Percentiles rank a stretch among this genome's conserved stretches.
phyloP scores from a whole-genome alignment of 1,140 invertebrate species.

The Phymastichus coffea region DNA sequence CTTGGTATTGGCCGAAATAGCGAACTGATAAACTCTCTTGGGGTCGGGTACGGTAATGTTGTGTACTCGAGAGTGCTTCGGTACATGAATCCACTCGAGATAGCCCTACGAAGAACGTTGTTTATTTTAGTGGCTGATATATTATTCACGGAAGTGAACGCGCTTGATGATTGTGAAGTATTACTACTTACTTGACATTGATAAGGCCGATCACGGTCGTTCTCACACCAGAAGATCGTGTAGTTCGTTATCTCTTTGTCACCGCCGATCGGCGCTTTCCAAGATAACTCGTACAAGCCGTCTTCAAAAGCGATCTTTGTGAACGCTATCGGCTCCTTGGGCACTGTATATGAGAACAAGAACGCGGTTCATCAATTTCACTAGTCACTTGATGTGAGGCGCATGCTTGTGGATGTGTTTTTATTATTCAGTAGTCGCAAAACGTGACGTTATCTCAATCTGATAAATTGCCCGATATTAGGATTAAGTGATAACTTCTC shows the following conservation, averaged over 20 bases:
- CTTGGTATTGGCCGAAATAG: conserved; percentile 69
- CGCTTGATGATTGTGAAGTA: not conserved
- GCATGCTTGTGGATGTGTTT: too few species aligned
- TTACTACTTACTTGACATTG: conserved; percentile 60
- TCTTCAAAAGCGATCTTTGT: conserved; percentile 69
- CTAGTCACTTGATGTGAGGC: not conserved
- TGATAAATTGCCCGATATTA: too few species aligned
- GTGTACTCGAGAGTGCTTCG: conserved; percentile 48
- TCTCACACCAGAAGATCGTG: conserved; percentile 75
- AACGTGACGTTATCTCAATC: not conserved
- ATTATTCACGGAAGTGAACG: too few species aligned
- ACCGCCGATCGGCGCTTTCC: conserved; percentile 58
- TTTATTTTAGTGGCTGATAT: too few species aligned
- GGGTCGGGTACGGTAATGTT: conserved; percentile 58
- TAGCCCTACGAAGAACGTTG: conserved; percentile 55
- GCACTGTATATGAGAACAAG: conserved; percentile 43
- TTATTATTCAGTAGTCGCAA: too few species aligned
- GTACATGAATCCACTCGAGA: conserved; percentile 61
- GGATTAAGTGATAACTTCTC: conserved; percentile 16
- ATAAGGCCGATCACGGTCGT: conserved; percentile 61
- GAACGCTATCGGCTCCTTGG: conserved; percentile 59
- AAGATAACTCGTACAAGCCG: conserved; percentile 70
- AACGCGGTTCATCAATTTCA: too few species aligned
- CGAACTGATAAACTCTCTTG: conserved; percentile 64
- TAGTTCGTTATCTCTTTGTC: conserved; percentile 58